phyloP scores from a whole-genome alignment of 2,888 invertebrate species.

The Dendrolimus houi region DNA sequence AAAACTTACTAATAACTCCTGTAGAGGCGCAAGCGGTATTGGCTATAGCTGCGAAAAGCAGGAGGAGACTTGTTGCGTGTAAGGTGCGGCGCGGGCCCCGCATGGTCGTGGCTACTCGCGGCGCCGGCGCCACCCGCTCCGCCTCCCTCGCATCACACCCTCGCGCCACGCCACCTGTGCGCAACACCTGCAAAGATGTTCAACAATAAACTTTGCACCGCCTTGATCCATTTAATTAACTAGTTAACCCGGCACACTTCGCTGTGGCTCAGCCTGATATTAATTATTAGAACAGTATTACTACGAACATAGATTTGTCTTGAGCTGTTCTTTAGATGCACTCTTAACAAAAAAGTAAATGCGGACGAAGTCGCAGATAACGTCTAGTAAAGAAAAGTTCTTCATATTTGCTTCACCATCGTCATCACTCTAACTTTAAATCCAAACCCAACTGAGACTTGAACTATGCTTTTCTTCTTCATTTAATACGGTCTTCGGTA shows the following conservation, averaged over 20 bases:
- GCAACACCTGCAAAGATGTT: constrained; percentile 42
- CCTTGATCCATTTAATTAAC: neutral
- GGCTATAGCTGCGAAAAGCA: constrained; percentile 36
- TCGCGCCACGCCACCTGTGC: constrained; percentile 56
- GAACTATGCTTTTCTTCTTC: no score
- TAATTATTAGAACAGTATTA: no score
- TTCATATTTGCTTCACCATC: no score
- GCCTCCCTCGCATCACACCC: constrained; percentile 66
- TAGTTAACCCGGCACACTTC: neutral
- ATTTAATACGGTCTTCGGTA: no score
- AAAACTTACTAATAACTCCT: constrained; percentile 50
- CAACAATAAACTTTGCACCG: constrained; percentile 10
- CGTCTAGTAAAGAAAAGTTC: no score
- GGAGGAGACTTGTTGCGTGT: constrained; percentile 46
- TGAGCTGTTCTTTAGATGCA: no score
- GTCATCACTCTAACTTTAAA: no score
- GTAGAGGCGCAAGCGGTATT: constrained; percentile 32
- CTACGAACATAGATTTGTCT: no score
- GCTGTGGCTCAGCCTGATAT: neutral
- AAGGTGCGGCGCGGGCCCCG: constrained; percentile 50
- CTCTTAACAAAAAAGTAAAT: no score
- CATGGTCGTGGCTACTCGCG: constrained; percentile 68
- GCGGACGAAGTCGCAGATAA: no score
- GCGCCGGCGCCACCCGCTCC: constrained; percentile 65
- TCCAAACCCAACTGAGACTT: no score